Evolutionary conservation across 2,797 vertebrate species (phyloP), one percentile per base, ranked within the genome.

Genomic region (Oryzias dopingdopingensis): DNA sequence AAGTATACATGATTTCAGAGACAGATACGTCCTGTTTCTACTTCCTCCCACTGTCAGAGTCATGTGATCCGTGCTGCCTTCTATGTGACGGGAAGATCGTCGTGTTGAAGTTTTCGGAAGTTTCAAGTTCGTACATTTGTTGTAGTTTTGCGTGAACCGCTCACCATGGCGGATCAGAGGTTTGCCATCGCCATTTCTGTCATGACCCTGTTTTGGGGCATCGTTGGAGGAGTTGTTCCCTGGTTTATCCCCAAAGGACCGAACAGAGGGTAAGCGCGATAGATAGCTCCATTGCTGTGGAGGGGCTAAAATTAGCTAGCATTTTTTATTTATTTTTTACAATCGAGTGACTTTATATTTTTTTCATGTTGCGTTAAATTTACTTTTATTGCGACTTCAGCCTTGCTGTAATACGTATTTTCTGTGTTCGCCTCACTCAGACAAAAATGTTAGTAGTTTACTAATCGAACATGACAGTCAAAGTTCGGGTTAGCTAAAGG

Each of bases 231-330:
- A 47, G 82, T 96, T 0, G 82, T 98, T 49, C 97, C 97, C 22
- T 95, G 93, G 90, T 92, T 98, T 23, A 90, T 98, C 45, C 97
- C 96, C 1, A 98, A 96, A 87, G 95, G 95, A 76, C 95, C 97
- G 1, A 98, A 98, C 86, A 90, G 91, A 80, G 96, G 96, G 96
- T 98, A 76, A 94, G 95, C 93, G 67, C 20, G 67, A 79, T 85
- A 89, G 89, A 79, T 85, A 89, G 89, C 88, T 70, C 68, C 14
- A 42, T 67, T 77, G 80, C 78, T 49, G 43, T 26, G 32, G 49
- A 24, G 26, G 61, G 15, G 62, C 37, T 56, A 47, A 23, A 56
- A n/a, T 7, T 0, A 55, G 49, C 62, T 13, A 10, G 26, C 16
- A 2, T 8, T 6, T 26, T 54, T 32, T 23, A 16, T 17, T 41